These are phyloP conservation scores for Plodia interpunctella DNA, from an alignment of 1,140 invertebrate species.

Conservation along the genomic window DNA sequence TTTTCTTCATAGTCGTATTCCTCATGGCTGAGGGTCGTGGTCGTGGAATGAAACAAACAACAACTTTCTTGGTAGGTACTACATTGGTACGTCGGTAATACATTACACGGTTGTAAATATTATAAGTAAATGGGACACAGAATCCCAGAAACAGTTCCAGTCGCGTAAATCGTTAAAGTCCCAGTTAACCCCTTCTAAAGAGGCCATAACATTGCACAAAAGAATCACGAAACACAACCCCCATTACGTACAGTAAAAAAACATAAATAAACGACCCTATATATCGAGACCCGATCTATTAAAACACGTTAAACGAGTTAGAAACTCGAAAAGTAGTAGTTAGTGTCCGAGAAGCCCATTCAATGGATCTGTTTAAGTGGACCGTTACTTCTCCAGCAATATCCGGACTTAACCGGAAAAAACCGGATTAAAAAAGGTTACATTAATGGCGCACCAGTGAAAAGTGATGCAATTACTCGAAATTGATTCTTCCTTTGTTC, in stretches of 20 bases:
- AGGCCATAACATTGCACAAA: slow-evolving; percentile 12
- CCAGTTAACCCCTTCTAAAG: slow-evolving; percentile 5
- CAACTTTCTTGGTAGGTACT: too few relatives aligned
- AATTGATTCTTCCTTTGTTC: slow-evolving; percentile 58
- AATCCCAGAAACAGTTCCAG: neutral
- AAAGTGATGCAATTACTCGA: slow-evolving; percentile 62
- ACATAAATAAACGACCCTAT: slow-evolving; percentile 28
- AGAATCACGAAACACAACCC: slow-evolving; percentile 16
- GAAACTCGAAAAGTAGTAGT: slow-evolving; percentile 47
- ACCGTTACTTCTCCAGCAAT: slow-evolving; percentile 57
- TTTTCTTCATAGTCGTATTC: too few relatives aligned
- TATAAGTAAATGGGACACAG: neutral
- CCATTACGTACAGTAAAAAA: slow-evolving; percentile 17
- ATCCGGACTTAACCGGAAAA: slow-evolving; percentile 56
- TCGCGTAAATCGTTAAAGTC: neutral
- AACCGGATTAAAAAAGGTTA: slow-evolving; percentile 62
- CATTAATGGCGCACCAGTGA: slow-evolving; percentile 55
- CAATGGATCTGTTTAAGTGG: slow-evolving; percentile 63
- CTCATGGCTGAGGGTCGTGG: too few relatives aligned
- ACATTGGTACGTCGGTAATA: too few relatives aligned
- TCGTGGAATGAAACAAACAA: too few relatives aligned
- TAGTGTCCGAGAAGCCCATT: slow-evolving; percentile 54
- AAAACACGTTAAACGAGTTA: slow-evolving; percentile 39
- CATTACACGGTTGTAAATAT: slow-evolving; percentile 12
- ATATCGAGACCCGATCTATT: slow-evolving; percentile 36